Base-by-base conservation (phyloP, 2,888 invertebrate species). In the Napeogenes inachia region DNA sequence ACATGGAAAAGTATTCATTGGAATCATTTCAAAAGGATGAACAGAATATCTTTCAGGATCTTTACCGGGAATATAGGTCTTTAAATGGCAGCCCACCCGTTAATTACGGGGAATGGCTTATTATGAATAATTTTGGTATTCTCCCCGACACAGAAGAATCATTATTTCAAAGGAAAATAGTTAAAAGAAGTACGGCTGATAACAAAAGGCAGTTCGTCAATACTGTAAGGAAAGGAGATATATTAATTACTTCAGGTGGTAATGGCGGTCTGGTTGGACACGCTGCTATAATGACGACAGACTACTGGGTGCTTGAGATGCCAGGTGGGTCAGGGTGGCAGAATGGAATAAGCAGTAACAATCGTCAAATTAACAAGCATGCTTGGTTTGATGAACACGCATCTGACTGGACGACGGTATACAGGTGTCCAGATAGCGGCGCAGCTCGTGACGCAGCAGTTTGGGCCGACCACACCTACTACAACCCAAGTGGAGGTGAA, bases 121-220 rank as follows among this genome's bases (percentile, higher is more conserved):
- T 85, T 65, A 73, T 82, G 70, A 85, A 85, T 70, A 81, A 85
- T 74, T 87, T 80, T 63, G 81, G 81, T 12, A 71, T 84, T 71
- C 69, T 82, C 33, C 59, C 71, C 33, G 84, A 85, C 69, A 84
- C 81, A 57, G 78, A 81, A 47, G 79, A 82, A 70, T 82, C 82
- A 57, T 69, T 84, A 66, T 79, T 79, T 50, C 67, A 75, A 54
- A 78, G 68, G 65, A 84, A 84, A 78, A 80, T 80, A 45, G 74
- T 56, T n/a, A 79, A 79, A 61, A 74, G 80, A 2, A 80, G 76
- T 62, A 80, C 76, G 2, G 77, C 73, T 2, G 74, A 79, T 62
- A 82, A 81, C 58, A 85, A 83, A 61, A 73, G 77, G 33, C 69
- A 68, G 8, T 82, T 84, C 68, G 62, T 83, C 21, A 80, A 80